A percentile compares a stretch with the other conserved stretches of the same genome.
phyloP scores from a whole-genome alignment of 2,888 invertebrate genomes.

The Orthosia gothica region DNA sequence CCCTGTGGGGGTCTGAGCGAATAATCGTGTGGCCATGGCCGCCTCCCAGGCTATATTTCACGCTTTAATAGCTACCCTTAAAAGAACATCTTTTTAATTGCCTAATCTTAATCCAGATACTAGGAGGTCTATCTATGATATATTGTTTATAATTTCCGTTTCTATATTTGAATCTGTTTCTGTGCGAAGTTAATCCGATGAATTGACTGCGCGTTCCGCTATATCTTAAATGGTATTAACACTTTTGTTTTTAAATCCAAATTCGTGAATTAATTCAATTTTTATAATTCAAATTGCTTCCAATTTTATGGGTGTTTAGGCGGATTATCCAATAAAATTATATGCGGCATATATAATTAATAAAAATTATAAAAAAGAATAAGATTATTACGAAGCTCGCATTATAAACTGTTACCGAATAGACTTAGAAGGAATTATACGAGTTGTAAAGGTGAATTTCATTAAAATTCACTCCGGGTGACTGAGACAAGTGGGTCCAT shows the following conservation, averaged over 20 bases:
- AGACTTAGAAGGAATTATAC: constrained; percentile 72
- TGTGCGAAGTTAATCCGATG: constrained; percentile 13
- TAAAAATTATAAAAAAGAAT: constrained; percentile 76
- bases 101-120: constrained; percentile 83
- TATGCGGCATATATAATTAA: constrained; percentile 73
- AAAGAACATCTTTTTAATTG: constrained; percentile 87
- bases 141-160: constrained; percentile 54
- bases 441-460: constrained; percentile 76
- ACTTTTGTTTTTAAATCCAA: constrained; percentile 39
- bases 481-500: constrained; percentile 75
- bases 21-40: constrained; percentile 73
- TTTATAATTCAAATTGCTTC: constrained; percentile 68
- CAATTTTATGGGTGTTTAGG: constrained; percentile 63
- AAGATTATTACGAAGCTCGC: constrained; percentile 75
- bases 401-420: constrained; percentile 68
- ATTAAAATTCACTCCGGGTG: constrained; percentile 86
- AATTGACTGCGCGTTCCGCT: neutral
- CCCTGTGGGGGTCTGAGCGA: constrained; percentile 85
- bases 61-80: constrained; percentile 86
- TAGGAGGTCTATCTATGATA: constrained; percentile 79
- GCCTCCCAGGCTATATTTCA: constrained; percentile 79
- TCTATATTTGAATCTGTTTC: constrained; percentile 23
- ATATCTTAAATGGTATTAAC: neutral
- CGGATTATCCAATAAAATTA: constrained; percentile 67
- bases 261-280: constrained; percentile 48